These are phyloP conservation scores for Scaptomyza pallida DNA, from an alignment of 1,140 invertebrate genomes.

Conservation along the genomic window DNA sequence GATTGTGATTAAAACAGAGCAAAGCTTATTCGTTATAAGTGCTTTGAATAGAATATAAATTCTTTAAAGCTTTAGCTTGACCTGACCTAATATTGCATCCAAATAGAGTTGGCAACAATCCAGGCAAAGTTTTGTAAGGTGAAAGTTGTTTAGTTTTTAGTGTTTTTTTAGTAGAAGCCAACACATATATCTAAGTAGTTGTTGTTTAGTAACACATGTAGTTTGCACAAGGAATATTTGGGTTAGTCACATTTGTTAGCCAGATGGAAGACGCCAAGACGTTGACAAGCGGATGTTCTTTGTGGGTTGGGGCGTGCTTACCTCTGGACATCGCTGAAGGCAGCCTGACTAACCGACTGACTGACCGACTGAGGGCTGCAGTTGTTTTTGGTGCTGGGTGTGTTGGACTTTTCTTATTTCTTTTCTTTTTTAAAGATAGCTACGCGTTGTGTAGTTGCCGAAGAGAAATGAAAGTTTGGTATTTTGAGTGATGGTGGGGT, in stretches of 20 bases:
- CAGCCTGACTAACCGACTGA: background rate
- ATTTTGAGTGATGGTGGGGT: conserved; percentile 11
- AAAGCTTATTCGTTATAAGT: too few species aligned
- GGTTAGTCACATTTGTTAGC: conserved; percentile 37
- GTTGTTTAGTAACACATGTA: conserved; percentile 24
- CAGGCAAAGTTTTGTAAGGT: conserved; percentile 32
- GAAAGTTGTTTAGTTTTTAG: conserved; percentile 49
- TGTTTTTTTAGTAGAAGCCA: conserved; percentile 54
- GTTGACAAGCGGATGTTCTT: conserved; percentile 17
- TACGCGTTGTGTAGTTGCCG: conserved; percentile 53
- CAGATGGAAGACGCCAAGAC: conserved; percentile 26
- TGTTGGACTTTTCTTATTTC: conserved; percentile 1
- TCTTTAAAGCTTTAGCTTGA: conserved; percentile 13
- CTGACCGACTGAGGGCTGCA: conserved; percentile 13
- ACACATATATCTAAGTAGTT: conserved; percentile 7
- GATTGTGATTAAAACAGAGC: background rate
- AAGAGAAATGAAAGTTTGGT: conserved; percentile 51
- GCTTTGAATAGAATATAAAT: background rate
- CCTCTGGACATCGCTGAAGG: conserved; percentile 29
- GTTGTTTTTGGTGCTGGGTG: conserved; percentile 7
- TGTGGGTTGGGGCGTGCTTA: conserved; percentile 19
- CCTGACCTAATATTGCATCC: conserved; percentile 28
- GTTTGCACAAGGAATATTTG: conserved; percentile 12
- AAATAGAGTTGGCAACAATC: conserved; percentile 31
- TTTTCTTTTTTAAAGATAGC: conserved; percentile 46